These are phyloP conservation scores for Anoura caudifer DNA, from an alignment of 2,113 vertebrate species.

Conservation along the genomic window DNA sequence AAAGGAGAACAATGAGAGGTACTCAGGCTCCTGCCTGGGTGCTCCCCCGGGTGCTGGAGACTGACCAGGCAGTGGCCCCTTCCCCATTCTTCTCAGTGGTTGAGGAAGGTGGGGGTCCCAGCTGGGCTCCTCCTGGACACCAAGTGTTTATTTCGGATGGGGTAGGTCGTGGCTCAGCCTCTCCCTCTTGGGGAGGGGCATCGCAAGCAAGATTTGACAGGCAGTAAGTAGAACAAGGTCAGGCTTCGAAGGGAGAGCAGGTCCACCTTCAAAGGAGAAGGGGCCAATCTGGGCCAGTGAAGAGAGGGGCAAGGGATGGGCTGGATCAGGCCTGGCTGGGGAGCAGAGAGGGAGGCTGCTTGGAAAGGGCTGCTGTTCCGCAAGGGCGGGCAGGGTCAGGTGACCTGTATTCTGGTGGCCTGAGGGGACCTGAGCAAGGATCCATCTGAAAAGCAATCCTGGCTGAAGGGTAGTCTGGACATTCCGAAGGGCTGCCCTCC, in stretches of 20 bases:
- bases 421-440: not conserved
- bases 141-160: not conserved
- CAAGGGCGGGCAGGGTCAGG: not conserved
- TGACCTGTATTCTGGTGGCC: not conserved
- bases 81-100: not conserved
- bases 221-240: not conserved
- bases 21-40: not conserved
- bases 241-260: fast-evolving
- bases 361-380: not conserved
- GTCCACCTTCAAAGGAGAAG: not conserved
- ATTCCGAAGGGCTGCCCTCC: no score
- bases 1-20: not conserved
- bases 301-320: not conserved
- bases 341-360: not conserved
- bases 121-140: not conserved
- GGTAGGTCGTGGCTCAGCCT: no score
- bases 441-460: not conserved
- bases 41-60: not conserved
- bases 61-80: not conserved
- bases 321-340: not conserved
- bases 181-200: no score
- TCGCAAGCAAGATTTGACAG: not conserved
- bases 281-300: no score
- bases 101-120: not conserved
- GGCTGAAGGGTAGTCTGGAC: not conserved